These are phyloP conservation scores for Bothrops jararaca DNA, from an alignment of 2,113 vertebrate species.

Conservation along the genomic window DNA sequence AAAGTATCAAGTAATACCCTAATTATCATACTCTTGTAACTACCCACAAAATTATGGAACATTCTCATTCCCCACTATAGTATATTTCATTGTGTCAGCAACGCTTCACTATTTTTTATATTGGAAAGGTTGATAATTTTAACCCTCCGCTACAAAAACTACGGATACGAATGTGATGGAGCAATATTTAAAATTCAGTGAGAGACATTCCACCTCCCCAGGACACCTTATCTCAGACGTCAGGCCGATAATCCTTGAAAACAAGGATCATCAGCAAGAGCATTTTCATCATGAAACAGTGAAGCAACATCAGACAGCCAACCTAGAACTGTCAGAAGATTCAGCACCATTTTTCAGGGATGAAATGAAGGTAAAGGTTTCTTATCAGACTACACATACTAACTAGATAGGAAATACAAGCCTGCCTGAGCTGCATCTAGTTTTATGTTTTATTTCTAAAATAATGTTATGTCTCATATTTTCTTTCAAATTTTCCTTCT, in stretches of 20 bases:
- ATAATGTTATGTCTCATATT: not conserved
- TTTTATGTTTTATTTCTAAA: not conserved
- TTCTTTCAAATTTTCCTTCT: not conserved
- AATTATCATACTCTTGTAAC: not conserved
- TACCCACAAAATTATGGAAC: not conserved
- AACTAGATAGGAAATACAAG: not conserved
- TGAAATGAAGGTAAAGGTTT: not conserved
- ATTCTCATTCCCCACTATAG: not conserved
- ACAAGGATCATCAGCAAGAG: not conserved
- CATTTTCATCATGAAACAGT: not conserved
- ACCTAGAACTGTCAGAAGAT: not conserved
- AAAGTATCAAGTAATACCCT: not conserved
- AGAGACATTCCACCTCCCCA: not conserved
- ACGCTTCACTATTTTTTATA: not conserved
- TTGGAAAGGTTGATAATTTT: not conserved
- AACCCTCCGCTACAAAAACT: not conserved
- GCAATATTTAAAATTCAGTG: not conserved
- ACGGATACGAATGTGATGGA: not conserved
- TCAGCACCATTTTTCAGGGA: not conserved
- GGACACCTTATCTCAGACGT: not conserved
- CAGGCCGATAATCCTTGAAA: not conserved
- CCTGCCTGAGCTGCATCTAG: not conserved
- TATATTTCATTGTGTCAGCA: not conserved
- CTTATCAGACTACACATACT: not conserved
- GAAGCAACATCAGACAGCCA: not conserved